A percentile compares a stretch with the other conserved stretches of the same genome.
Evolutionary conservation across 2,797 vertebrate species (phyloP).

Genomic region (Pseudomugil gertrudae): DNA sequence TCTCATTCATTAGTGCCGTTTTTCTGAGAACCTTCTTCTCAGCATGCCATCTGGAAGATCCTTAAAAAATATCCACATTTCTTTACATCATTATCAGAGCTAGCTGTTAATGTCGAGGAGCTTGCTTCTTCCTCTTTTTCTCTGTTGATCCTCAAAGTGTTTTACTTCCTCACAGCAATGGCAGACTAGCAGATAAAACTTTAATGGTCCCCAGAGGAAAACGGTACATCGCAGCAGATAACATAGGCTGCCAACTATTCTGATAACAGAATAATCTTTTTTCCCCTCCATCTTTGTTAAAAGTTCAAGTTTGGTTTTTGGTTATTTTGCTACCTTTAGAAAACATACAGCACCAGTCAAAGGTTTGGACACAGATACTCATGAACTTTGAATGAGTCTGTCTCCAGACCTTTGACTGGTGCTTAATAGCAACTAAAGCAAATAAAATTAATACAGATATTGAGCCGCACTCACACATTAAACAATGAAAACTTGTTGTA

Average conservation of each 20-base stretch:
- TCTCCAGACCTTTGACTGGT: not conserved
- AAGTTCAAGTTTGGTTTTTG: not conserved
- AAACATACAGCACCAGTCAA: not conserved
- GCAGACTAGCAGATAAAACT: constrained; percentile 56
- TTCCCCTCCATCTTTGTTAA: not conserved
- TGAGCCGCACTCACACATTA: not conserved
- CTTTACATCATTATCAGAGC: constrained; percentile 36
- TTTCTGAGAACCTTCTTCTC: constrained; percentile 70
- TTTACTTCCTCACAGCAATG: constrained; percentile 40
- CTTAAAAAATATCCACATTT: constrained; percentile 58
- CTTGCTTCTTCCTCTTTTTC: constrained; percentile 18
- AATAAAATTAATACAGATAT: not conserved
- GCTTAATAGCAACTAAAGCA: not conserved
- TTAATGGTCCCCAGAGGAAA: constrained; percentile 54
- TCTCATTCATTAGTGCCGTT: constrained; percentile 79
- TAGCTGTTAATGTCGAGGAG: constrained; percentile 36
- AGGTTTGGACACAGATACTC: not conserved
- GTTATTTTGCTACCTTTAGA: not conserved
- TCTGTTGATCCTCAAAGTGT: constrained; percentile 36
- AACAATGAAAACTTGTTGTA: not conserved
- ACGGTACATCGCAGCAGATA: constrained; percentile 42
- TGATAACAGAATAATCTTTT: not conserved
- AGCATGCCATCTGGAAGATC: constrained; percentile 73
- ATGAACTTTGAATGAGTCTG: not conserved
- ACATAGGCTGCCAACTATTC: constrained; percentile 3